Evolutionary conservation across 2,888 invertebrate species (phyloP).

Genomic region (Camptogramma bilineatum): DNA sequence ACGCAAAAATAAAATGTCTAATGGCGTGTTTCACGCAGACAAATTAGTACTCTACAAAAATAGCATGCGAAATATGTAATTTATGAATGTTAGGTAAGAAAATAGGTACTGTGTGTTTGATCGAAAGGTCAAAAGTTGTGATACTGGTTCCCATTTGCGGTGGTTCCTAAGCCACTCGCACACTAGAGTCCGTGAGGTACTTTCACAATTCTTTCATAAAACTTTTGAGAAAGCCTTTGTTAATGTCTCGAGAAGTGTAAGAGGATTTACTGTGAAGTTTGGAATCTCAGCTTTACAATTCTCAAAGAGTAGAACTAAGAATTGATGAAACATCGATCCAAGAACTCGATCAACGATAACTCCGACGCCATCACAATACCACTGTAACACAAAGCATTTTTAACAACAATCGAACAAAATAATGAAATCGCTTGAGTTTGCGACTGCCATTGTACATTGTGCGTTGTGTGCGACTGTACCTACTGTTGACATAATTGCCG

Average conservation of each 20-base stretch:
- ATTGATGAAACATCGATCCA: neutral
- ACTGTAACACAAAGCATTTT: slow-evolving; percentile 28
- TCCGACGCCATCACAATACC: slow-evolving; percentile 17
- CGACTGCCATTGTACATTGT: slow-evolving; percentile 33
- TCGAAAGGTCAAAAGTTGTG: neutral
- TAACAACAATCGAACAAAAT: slow-evolving; percentile 33
- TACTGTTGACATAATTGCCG: slow-evolving; percentile 27
- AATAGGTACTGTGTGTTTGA: neutral
- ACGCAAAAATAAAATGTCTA: neutral
- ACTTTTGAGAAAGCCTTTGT: slow-evolving; percentile 17
- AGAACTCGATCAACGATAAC: slow-evolving; percentile 11
- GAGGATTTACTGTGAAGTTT: slow-evolving; percentile 2
- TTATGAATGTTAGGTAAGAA: neutral
- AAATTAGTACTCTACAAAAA: neutral
- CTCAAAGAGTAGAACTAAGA: neutral
- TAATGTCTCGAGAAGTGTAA: slow-evolving; percentile 10
- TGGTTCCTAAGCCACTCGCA: slow-evolving; percentile 7
- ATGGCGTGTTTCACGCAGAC: neutral
- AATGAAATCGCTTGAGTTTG: slow-evolving; percentile 19
- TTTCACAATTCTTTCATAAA: slow-evolving; percentile 19
- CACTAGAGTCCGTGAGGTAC: neutral
- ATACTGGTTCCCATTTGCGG: neutral
- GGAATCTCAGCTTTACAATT: neutral
- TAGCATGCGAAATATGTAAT: neutral
- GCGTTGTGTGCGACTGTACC: slow-evolving; percentile 17